Evolutionary conservation across 2,113 vertebrate species (phyloP), one percentile per base, ranked within the genome.

Genomic region (Halichoeres trimaculatus): DNA sequence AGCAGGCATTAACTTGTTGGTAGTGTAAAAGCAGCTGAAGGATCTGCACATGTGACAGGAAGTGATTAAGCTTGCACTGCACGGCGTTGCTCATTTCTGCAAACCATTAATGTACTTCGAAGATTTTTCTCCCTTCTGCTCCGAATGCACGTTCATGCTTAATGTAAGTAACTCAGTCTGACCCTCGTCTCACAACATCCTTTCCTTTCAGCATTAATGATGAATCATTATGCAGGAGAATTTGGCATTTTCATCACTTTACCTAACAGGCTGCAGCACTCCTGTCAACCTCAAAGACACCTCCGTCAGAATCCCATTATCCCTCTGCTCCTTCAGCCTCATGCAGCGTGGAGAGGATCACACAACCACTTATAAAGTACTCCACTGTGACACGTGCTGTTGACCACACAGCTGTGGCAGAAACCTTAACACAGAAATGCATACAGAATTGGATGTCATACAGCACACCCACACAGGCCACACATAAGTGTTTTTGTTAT

Each of bases 151-250:
- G 22, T 75, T 55, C 70, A 54, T 41, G 64, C 65, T 69, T 78
- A 75, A 80, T 74, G 81, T 85, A 74, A 91, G 90, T 62, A 85
- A 71, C 52, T 14, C 4, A 40, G 52, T 50, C 12, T 58, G 80
- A 78, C 77, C 69, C 65, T 63, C 23, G 60, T 56, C 41, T 76
- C 74, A 70, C 30, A 22, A 6, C 54, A 30, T 52, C 34, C 14
- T 58, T 64, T 77, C 55, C 54, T 20, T 30, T 61, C 70, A 52
- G 81, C 85, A 78, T 85, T 88, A 85, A 79, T 82, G 78, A 78
- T 73, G 74, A 84, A 81, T 90, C 80, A 87, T 92, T 84, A 90
- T 89, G 84, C 85, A 81, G 74, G 36, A 70, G 62, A 83, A 80
- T 83, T 75, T 66, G 63, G 71, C 57, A 66, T 86, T 89, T 87